These are phyloP conservation scores for Linnaemya vulpina DNA, from an alignment of 2,888 invertebrate genomes.

Conservation along the genomic window DNA sequence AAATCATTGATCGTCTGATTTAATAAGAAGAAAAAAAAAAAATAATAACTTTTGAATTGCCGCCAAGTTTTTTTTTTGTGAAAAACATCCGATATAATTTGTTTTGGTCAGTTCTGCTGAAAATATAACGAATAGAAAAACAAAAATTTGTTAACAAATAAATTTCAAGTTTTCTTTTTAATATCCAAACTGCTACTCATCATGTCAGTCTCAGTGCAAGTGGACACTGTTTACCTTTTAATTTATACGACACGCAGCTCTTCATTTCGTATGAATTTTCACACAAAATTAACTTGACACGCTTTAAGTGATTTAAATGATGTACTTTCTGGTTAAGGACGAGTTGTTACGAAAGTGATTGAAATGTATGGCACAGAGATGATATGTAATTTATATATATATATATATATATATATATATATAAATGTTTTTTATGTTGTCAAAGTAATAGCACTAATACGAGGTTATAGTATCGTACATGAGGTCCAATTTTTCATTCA, in stretches of 20 bases:
- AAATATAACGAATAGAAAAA: constrained; percentile 14
- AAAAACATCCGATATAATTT: constrained; percentile 62
- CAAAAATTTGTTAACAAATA: constrained; percentile 43
- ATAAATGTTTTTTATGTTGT: too few species aligned
- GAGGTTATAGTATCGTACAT: too few species aligned
- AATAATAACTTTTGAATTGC: constrained; percentile 57
- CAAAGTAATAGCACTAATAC: too few species aligned
- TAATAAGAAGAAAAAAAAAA: too few species aligned
- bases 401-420: too few species aligned
- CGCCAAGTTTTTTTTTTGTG: constrained; percentile 56
- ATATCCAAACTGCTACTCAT: not conserved
- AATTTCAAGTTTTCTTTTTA: constrained; percentile 10
- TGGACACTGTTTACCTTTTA: constrained; percentile 30
- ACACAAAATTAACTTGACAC: not conserved
- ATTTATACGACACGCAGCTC: constrained; percentile 28
- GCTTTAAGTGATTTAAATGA: not conserved
- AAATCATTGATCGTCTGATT: constrained; percentile 71
- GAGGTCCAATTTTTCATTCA: too few species aligned
- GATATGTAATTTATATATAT: not conserved
- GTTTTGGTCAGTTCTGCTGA: constrained; percentile 41
- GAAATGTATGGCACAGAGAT: not conserved
- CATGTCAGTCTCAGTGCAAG: constrained; percentile 15
- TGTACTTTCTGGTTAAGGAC: not conserved
- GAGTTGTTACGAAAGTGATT: not conserved
- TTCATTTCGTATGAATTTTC: constrained; percentile 1